Evolutionary conservation across 2,888 invertebrate genomes (phyloP).

Genomic region (Clostera curtula): DNA sequence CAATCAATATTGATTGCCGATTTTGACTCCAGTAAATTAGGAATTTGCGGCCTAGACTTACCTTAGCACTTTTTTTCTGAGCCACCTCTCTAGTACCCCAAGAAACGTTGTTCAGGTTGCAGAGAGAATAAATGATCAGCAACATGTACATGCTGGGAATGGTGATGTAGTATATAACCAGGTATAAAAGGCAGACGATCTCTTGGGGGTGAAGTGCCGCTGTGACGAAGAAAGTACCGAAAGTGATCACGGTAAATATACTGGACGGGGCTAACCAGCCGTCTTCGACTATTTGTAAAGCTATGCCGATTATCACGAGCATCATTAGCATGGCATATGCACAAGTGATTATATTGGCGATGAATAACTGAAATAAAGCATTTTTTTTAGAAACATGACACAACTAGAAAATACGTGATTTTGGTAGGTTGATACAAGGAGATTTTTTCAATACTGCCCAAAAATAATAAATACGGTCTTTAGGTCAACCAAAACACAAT

Average conservation of each 20-base stretch:
- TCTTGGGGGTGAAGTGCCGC: slow-evolving; percentile 87
- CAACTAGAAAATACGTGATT: no score
- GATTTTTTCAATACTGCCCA: no score
- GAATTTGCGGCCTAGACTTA: no score
- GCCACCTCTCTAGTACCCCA: slow-evolving; percentile 95
- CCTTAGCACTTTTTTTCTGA: slow-evolving; percentile 58
- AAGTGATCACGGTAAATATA: slow-evolving; percentile 86
- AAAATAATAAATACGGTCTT: no score
- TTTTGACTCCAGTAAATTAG: no score
- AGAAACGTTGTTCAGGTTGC: slow-evolving; percentile 93
- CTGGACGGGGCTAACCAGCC: slow-evolving; percentile 89
- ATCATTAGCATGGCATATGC: slow-evolving; percentile 90
- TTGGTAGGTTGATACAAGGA: no score
- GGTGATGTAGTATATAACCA: slow-evolving; percentile 86
- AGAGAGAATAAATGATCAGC: slow-evolving; percentile 92
- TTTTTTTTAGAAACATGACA: no score
- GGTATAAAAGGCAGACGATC: slow-evolving; percentile 81
- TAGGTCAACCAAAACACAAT: no score
- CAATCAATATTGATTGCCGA: no score
- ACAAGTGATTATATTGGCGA: slow-evolving; percentile 85
- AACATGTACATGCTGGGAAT: slow-evolving; percentile 97
- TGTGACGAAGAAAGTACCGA: slow-evolving; percentile 78
- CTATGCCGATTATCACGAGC: slow-evolving; percentile 87
- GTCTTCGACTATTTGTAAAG: slow-evolving; percentile 85
- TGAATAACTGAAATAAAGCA: slow-evolving; percentile 70